Base-by-base conservation (phyloP, 1,140 invertebrate genomes). In the Melanaphis sacchari region DNA sequence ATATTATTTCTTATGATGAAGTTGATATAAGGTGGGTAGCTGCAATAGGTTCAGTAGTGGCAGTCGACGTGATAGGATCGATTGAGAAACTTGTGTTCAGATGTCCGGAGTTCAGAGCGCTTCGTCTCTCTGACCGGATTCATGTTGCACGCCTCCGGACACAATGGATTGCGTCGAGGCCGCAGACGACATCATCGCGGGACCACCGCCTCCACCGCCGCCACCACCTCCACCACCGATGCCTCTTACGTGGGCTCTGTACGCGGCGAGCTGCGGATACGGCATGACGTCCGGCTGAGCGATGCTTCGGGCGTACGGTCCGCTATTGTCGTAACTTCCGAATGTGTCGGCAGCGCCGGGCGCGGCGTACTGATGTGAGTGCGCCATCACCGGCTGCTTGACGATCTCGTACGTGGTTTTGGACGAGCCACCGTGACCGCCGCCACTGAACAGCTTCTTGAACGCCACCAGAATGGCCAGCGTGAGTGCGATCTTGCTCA, bases 401-500 rank as follows among this genome's bases (percentile, higher is more conserved):
- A 98, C 97, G 94, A 98, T 97, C 95, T 98, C 97, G 94, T 97
- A 97, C 26, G 97, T 97, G 6, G 97, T 98, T 95, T 97, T 98
- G 94, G 97, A 97, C 89, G 96, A 96, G 36, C 96, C 96, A 93
- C 96, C 96, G 22, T 96, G 96, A 7, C 96, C 96, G 66, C 95
- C 95, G 11, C 94, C 94, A 95, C 95, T 95, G 93, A 97, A 96
- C 40, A 97, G 95, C 94, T 97, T 97, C 95, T 97, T 98, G 82
- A 98, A 95, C 0, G 97, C 97, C 82, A 98, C 96, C 76, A 97
- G 97, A 22, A 96, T 96, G 59, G 97, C 97, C 36, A 98, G 95
- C 5, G 97, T 95, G 6, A 98, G 95, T 26, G 97, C 97, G 94
- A 98, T 96, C 95, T 97, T 97, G 93, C 96, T 97, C 18, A 97